phyloP scores from a whole-genome alignment of 2,797 vertebrate species.

The Tragopan temminckii region DNA sequence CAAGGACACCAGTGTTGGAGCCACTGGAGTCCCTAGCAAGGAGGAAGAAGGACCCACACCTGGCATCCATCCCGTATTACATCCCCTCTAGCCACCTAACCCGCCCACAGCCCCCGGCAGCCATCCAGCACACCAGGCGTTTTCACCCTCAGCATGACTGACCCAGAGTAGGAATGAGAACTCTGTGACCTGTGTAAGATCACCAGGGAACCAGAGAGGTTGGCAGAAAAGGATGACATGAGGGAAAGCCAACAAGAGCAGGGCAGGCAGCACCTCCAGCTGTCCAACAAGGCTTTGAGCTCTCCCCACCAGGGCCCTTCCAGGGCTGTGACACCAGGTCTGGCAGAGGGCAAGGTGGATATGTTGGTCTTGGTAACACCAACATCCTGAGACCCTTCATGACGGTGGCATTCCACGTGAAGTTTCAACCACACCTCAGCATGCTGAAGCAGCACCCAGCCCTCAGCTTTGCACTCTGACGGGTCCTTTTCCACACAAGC shows the following conservation, averaged over 20 bases:
- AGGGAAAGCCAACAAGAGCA: neutral
- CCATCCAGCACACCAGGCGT: neutral
- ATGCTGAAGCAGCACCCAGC: neutral
- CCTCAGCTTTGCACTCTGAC: neutral
- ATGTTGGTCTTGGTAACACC: neutral
- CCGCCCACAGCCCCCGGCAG: neutral
- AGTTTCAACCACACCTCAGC: neutral
- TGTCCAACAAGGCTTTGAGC: neutral
- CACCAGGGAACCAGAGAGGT: neutral
- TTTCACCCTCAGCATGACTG: neutral
- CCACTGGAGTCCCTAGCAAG: neutral
- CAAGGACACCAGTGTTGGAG: rapidly evolving
- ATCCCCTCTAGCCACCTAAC: neutral
- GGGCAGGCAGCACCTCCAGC: neutral
- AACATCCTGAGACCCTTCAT: neutral
- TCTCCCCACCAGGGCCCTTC: neutral
- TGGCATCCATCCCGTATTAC: neutral
- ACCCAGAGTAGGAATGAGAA: neutral
- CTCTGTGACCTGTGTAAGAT: neutral
- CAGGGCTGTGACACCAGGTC: neutral
- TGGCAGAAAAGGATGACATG: neutral
- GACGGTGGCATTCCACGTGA: neutral
- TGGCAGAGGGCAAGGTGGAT: neutral
- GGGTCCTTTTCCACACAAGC: neutral
- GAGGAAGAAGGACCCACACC: neutral